A percentile compares a stretch with the other conserved stretches of the same genome.
Conservation (phyloP, 2,888 invertebrate species). For the Bibio marci region DNA sequence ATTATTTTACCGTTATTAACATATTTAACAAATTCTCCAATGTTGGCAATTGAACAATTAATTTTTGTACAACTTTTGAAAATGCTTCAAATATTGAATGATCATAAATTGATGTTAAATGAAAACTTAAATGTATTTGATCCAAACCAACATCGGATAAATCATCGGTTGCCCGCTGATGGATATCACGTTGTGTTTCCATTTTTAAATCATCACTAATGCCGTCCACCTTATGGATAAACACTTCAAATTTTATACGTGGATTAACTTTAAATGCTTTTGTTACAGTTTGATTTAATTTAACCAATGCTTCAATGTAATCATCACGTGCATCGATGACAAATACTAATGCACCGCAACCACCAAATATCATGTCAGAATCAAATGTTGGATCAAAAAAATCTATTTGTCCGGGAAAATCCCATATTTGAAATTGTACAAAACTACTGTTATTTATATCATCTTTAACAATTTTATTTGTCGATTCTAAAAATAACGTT, state of each 20-base stretch:
- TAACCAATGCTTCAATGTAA: conserved; percentile 87
- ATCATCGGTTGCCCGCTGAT: conserved; percentile 91
- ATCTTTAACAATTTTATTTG: conserved; percentile 96
- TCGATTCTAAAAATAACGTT: conserved; percentile 94
- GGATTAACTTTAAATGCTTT: conserved; percentile 92
- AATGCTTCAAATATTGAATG: conserved; percentile 99
- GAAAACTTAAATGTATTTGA: conserved; percentile 83
- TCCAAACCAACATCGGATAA: conserved; percentile 71
- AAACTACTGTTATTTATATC: conserved; percentile 91
- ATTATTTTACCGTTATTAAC: conserved; percentile 73
- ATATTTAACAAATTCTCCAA: conserved; percentile 95
- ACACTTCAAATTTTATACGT: conserved; percentile 93
- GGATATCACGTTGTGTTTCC: conserved; percentile 97
- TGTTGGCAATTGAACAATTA: conserved; percentile 93
- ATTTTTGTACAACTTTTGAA: conserved; percentile 97
- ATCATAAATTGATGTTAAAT: conserved; percentile 97
- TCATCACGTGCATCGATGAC: conserved; percentile 99
- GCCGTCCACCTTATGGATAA: conserved; percentile 96
- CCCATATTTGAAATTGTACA: conserved; percentile 99
- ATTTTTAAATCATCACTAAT: conserved; percentile 98
- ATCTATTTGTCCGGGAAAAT: conserved; percentile 98
- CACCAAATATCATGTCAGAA: conserved; percentile 89
- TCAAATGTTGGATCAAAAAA: conserved; percentile 94
- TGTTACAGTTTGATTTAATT: conserved; percentile 82
- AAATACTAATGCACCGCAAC: conserved; percentile 94